Percentiles rank a stretch among this genome's conserved stretches.
These are phyloP conservation scores for Tenrec ecaudatus DNA, from an alignment of 2,113 vertebrate genomes.

Conservation along the genomic window DNA sequence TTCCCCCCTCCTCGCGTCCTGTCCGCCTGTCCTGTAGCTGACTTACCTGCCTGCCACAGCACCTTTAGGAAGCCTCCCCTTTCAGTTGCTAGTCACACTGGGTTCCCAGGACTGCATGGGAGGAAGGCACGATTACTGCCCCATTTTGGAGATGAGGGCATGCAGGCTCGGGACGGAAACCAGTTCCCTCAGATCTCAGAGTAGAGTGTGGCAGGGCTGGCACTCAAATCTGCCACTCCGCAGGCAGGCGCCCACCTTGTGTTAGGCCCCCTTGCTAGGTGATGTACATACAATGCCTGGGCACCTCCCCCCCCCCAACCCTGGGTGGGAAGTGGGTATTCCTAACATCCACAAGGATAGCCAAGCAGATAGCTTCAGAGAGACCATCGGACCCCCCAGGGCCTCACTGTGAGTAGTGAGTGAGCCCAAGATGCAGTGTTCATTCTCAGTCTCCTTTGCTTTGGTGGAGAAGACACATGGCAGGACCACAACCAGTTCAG, in stretches of 20 bases:
- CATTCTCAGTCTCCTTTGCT: neutral
- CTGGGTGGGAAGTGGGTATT: neutral
- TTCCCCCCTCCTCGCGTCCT: neutral
- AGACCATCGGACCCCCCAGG: neutral
- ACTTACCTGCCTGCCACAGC: neutral
- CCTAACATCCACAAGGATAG: neutral
- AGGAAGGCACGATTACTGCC: too few species aligned
- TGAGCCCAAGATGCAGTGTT: neutral
- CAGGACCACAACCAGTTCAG: neutral
- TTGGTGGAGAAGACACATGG: neutral
- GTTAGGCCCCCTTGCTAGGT: neutral
- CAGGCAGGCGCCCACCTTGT: neutral
- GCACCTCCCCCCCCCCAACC: fast-evolving
- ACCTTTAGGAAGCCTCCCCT: neutral
- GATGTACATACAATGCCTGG: neutral
- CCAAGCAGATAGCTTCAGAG: neutral
- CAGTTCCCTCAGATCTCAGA: neutral
- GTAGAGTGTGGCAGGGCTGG: neutral
- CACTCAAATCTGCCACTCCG: neutral
- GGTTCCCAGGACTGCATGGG: neutral
- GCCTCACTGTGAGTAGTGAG: neutral
- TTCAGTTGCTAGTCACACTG: neutral
- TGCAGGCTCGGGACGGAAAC: neutral
- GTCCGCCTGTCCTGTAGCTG: neutral
- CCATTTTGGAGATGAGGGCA: neutral